Evolutionary conservation across 2,888 invertebrate species (phyloP).

Genomic region (Campoplex nolae): DNA sequence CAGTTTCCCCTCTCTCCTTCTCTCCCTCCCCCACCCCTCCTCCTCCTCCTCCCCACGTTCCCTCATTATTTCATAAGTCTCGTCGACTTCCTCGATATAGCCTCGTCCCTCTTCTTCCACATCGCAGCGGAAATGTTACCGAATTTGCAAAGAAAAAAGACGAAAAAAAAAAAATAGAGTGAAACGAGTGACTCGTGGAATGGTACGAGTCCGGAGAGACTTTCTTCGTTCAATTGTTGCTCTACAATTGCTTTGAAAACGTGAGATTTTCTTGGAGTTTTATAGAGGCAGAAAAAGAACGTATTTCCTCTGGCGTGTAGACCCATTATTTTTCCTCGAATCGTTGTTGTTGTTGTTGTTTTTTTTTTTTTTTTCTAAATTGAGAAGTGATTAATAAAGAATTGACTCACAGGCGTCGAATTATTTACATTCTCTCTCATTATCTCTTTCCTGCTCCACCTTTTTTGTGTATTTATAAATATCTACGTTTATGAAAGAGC

Average conservation of each 20-base stretch:
- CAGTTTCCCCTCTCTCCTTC: constrained; percentile 52
- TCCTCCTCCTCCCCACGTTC: neutral
- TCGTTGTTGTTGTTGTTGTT: neutral
- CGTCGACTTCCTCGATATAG: neutral
- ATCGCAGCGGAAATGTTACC: neutral
- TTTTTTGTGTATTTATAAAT: neutral
- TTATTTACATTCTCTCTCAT: neutral
- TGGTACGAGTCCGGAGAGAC: neutral
- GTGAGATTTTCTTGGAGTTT: constrained; percentile 50
- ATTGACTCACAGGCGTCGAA: neutral
- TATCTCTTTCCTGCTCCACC: neutral
- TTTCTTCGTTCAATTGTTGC: constrained; percentile 56
- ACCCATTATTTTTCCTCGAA: neutral
- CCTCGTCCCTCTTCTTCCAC: neutral
- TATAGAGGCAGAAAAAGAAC: neutral
- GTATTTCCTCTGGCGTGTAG: neutral
- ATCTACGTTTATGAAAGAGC: neutral
- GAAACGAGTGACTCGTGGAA: neutral
- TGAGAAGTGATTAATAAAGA: neutral
- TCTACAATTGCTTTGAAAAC: constrained; percentile 33
- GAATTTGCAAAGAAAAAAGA: neutral
- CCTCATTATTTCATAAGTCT: constrained; percentile 54
- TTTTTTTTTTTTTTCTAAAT: neutral
- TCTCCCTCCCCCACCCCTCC: too few relatives aligned
- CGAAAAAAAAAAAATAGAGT: neutral